Evolutionary conservation across 2,113 vertebrate species (phyloP).

Genomic region (Eulemur macaco): DNA sequence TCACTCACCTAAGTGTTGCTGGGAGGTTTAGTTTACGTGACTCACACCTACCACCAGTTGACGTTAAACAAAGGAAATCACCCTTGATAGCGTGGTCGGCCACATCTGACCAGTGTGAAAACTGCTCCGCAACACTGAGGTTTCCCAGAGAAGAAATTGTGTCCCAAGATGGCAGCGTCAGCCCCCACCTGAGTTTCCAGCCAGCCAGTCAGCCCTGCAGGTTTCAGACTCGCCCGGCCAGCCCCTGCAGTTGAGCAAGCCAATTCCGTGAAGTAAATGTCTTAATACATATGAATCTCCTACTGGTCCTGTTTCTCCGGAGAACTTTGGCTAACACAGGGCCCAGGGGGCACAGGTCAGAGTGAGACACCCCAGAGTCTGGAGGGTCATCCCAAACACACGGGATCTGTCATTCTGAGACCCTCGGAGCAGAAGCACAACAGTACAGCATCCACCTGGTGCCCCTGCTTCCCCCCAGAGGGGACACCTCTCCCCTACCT

Average conservation of each 20-base stretch:
- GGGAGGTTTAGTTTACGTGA: no score
- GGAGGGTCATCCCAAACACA: neutral
- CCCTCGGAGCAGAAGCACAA: neutral
- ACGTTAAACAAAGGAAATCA: fast-evolving
- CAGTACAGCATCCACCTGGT: neutral
- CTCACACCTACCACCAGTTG: no score
- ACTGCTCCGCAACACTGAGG: neutral
- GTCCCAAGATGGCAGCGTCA: neutral
- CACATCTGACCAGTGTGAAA: neutral
- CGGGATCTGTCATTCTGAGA: neutral
- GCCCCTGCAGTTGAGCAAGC: fast-evolving
- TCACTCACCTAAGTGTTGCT: neutral
- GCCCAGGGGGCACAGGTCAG: fast-evolving
- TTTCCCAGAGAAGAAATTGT: no score
- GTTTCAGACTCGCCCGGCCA: neutral
- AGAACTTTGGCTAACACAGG: neutral
- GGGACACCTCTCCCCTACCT: no score
- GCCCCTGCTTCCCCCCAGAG: fast-evolving
- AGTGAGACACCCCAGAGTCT: fast-evolving
- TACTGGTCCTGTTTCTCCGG: fast-evolving
- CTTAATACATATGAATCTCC: fast-evolving
- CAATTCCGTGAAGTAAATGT: fast-evolving
- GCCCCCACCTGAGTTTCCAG: no score
- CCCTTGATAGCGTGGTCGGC: fast-evolving
- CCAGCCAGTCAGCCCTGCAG: no score